Base-by-base conservation (phyloP, 2,888 invertebrate genomes). In the Scaptomyza caliginosa region DNA sequence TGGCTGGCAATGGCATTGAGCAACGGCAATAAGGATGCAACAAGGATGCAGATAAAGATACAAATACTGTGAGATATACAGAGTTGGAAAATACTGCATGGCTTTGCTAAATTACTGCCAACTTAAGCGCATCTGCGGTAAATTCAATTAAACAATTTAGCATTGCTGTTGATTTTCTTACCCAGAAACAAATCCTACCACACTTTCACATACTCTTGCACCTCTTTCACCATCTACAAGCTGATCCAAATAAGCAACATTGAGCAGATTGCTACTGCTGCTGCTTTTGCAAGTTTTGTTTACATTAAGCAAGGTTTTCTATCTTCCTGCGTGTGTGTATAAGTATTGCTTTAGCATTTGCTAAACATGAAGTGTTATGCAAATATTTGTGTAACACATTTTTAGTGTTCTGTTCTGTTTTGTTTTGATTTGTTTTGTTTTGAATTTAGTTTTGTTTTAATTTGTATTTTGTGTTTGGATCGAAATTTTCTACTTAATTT, bases 91-190 rank as follows among this genome's bases (percentile, higher is more conserved):
- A 48, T 65, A 55, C 64, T 60, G 69, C 65, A 59, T 79, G 67
- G 78, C 69, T 77, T 74, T 82, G 75, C 72, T 82, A 85, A 83
- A 86, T 83, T 85, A 86, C 73, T 80, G 75, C 68, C 66, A 82
- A 85, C 77, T 83, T 77, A 85, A 85, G 86, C 83, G 83, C 86
- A 83, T 80, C 86, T 83, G 83, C 80, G 83, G 83, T 83, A 76
- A 83, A 82, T 85, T 85, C 83, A 83, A 83, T 83, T 83, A 83
- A 83, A 82, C 86, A 83, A 85, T 83, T 83, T 83, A 76, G 80
- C 71, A 77, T 66, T 70, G 74, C 77, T 80, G 77, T 80, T 85
- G 79, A 85, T 82, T 83, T 81, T 78, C 59, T 78, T 78, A 62
- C 54, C 64, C 34, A 50, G 43, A 34, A 46, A 4, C 24, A 8